phyloP scores from a whole-genome alignment of 1,140 invertebrate genomes.

The Polypedilum pembai region DNA sequence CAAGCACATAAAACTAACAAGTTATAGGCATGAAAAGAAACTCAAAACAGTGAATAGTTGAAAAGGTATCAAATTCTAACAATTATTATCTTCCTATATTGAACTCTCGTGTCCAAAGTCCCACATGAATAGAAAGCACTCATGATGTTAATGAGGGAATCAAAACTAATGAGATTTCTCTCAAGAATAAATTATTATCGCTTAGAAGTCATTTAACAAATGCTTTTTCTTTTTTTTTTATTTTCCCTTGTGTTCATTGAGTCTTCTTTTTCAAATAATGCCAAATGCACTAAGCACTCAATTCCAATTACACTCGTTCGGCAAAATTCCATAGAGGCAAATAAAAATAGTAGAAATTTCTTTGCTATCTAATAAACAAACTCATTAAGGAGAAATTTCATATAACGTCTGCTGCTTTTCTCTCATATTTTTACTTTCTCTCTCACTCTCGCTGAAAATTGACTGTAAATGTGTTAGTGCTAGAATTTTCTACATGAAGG shows the following conservation, averaged over 20 bases:
- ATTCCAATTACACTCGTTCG: too few species aligned
- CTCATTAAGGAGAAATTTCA: not conserved
- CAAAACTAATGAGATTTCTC: not conserved
- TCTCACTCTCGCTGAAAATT: not conserved
- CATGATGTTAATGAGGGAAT: not conserved
- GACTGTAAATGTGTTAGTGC: not conserved
- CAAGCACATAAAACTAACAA: too few species aligned
- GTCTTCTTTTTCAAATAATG: too few species aligned
- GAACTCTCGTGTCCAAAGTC: too few species aligned
- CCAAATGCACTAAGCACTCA: too few species aligned
- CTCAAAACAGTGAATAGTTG: too few species aligned
- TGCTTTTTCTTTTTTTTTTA: too few species aligned
- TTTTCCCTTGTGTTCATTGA: too few species aligned
- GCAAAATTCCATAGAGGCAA: not conserved
- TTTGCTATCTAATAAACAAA: conserved; percentile 1
- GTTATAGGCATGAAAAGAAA: too few species aligned
- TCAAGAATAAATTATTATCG: not conserved
- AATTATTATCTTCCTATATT: too few species aligned
- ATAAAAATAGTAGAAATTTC: not conserved
- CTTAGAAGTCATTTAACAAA: not conserved
- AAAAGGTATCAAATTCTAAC: too few species aligned
- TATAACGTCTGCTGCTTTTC: not conserved
- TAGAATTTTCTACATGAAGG: not conserved
- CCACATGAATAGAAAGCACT: too few species aligned
- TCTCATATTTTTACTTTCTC: not conserved